Evolutionary conservation across 2,888 invertebrate genomes (phyloP).

Genomic region (Tolmerus cingulatus): DNA sequence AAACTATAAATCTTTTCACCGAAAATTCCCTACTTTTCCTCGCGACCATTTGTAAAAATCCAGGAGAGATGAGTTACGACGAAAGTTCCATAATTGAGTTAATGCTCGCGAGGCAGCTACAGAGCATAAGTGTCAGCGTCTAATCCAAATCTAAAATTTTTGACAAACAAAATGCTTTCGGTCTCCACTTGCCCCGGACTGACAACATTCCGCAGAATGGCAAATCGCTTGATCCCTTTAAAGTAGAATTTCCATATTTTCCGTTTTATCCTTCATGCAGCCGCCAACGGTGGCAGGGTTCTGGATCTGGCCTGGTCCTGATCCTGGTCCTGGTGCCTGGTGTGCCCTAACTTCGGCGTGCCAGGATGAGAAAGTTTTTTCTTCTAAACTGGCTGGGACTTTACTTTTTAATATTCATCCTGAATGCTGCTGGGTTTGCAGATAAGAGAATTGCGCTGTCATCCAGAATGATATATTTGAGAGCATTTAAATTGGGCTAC

Average conservation of each 20-base stretch:
- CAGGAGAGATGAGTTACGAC: not conserved
- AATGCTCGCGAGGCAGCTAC: not conserved
- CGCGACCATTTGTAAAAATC: not conserved
- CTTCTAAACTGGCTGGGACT: conserved; percentile 45
- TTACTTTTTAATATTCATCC: conserved; percentile 50
- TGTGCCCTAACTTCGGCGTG: conserved; percentile 7
- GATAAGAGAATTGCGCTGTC: conserved; percentile 76
- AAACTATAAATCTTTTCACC: not conserved
- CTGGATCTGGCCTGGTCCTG: not conserved
- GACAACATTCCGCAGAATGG: conserved; percentile 26
- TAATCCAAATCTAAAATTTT: conserved; percentile 40
- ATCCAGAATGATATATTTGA: conserved; percentile 73
- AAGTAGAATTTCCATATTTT: conserved; percentile 42
- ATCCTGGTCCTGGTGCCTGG: not conserved
- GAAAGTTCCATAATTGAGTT: not conserved
- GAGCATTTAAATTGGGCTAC: conserved; percentile 63
- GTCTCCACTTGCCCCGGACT: conserved; percentile 24
- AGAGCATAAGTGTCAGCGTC: conserved; percentile 21
- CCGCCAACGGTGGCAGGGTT: not conserved
- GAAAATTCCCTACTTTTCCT: not conserved
- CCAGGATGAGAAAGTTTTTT: conserved; percentile 38
- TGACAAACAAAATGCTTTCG: conserved; percentile 38
- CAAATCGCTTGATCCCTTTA: conserved; percentile 44
- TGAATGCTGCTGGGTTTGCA: conserved; percentile 62
- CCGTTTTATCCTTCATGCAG: conserved; percentile 27